Percentiles rank a stretch among this genome's conserved stretches.
Evolutionary conservation across 2,888 invertebrate genomes (phyloP).

Genomic region (Cryptocephalus moraei): DNA sequence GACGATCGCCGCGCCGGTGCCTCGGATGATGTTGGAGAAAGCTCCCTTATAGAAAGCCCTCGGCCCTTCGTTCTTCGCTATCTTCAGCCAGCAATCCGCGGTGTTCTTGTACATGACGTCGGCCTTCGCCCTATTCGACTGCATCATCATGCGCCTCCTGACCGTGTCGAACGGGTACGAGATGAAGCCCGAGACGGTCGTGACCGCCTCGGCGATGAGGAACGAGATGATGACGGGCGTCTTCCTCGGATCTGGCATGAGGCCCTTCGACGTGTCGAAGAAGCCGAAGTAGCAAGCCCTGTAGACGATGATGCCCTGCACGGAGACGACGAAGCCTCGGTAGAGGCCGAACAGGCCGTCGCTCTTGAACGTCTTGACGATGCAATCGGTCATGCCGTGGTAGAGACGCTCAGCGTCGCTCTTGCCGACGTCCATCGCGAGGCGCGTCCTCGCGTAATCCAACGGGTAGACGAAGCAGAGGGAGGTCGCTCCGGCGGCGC

Average conservation of each 20-base stretch:
- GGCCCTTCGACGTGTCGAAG: constrained; percentile 51
- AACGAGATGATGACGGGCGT: constrained; percentile 49
- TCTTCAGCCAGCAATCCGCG: constrained; percentile 59
- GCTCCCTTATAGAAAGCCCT: constrained; percentile 70
- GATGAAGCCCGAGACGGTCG: constrained; percentile 61
- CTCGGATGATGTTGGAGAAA: constrained; percentile 52
- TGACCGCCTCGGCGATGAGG: constrained; percentile 55
- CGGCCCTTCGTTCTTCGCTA: constrained; percentile 53
- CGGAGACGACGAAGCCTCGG: constrained; percentile 55
- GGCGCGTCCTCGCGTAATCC: constrained; percentile 65
- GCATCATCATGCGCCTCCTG: constrained; percentile 73
- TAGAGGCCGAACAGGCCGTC: constrained; percentile 54
- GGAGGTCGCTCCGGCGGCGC: constrained; percentile 68
- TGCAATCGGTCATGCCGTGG: constrained; percentile 50
- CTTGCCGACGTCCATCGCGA: constrained; percentile 23
- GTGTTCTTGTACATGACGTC: constrained; percentile 63
- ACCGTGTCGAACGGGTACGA: constrained; percentile 72
- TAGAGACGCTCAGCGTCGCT: constrained; percentile 36
- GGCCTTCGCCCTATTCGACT: constrained; percentile 52
- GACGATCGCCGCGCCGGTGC: constrained; percentile 57
- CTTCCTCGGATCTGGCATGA: constrained; percentile 54
- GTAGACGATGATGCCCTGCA: constrained; percentile 58
- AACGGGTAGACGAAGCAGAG: constrained; percentile 68
- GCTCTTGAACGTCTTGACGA: constrained; percentile 42
- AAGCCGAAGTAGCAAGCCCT: constrained; percentile 57